phyloP scores from a whole-genome alignment of 2,888 invertebrate genomes.

The Merodon equestris region DNA sequence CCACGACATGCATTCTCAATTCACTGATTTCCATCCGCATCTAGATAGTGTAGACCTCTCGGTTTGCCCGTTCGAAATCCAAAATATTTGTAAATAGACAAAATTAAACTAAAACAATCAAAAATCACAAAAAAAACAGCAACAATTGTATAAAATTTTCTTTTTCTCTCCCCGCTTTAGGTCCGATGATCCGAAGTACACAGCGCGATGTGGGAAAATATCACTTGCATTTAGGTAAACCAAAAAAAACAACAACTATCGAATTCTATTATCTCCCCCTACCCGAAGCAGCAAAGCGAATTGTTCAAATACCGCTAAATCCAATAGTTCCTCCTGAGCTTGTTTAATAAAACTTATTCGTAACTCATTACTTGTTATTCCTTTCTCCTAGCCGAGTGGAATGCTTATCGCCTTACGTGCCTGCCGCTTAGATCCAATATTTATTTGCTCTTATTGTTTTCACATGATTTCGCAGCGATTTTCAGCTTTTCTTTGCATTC shows the following conservation, averaged over 20 bases:
- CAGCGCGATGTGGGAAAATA: constrained; percentile 78
- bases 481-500: no score
- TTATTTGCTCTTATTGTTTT: no score
- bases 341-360: no score
- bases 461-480: no score
- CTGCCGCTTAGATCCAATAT: no score
- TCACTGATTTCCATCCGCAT: constrained; percentile 34
- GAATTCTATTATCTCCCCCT: neutral
- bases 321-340: no score
- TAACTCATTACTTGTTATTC: no score
- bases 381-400: no score
- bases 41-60: constrained; percentile 13
- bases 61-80: neutral
- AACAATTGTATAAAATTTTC: constrained; percentile 41
- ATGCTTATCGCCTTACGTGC: no score
- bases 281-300: neutral
- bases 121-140: constrained; percentile 51
- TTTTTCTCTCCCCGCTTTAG: constrained; percentile 73
- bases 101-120: constrained; percentile 14
- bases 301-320: no score
- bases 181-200: constrained; percentile 77
- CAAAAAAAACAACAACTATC: neutral
- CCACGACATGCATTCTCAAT: constrained; percentile 36
- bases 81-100: constrained; percentile 13
- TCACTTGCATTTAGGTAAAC: constrained; percentile 78